Base-by-base conservation (phyloP, 1,140 invertebrate genomes). In the Drosophila punjabiensis region DNA sequence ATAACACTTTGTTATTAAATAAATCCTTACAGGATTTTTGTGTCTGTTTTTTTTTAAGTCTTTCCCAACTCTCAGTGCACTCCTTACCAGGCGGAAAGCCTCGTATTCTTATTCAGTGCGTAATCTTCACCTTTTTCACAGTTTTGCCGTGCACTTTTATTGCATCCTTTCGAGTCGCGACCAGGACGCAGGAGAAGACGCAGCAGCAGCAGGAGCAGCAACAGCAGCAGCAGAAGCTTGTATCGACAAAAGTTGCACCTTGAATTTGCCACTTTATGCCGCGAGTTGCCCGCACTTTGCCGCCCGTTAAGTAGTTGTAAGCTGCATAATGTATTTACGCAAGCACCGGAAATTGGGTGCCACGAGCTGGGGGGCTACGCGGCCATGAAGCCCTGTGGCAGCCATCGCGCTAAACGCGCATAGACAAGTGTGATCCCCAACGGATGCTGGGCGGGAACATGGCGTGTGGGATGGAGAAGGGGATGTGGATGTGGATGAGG, bases 261-360 rank as follows among this genome's bases (percentile, higher is more conserved):
- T 73, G 80, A 82, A 86, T 87, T 86, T 68, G 76, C 83, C 75
- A 86, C 64, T 86, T 87, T 86, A 77, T 82, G 83, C 83, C 76
- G 73, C 60, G 37, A 45, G 63, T 43, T 30, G 45, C 70, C 60
- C 53, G 47, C 60, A 67, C 74, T 73, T 63, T 39, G 30, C 50
- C 35, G 45, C 28, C 24, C 28, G 82, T 76, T 89, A 89, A 89
- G 85, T 89, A 89, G 85, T 89, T 89, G 85, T 89, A 89, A 89
- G 85, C 82, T 89, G 85, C 85, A 89, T 89, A 89, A 89, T 89
- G 85, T 89, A 89, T 89, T 90, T 89, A 89, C 82, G 75, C 82
- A 89, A 89, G 85, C 75, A 86, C 86, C 85, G 85, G 85, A 89
- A 89, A 89, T 90, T 85, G 85, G 85, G 71, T 89, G 86, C 85